Conservation (phyloP, 2,888 invertebrate species). For the Morinoia aosen region DNA sequence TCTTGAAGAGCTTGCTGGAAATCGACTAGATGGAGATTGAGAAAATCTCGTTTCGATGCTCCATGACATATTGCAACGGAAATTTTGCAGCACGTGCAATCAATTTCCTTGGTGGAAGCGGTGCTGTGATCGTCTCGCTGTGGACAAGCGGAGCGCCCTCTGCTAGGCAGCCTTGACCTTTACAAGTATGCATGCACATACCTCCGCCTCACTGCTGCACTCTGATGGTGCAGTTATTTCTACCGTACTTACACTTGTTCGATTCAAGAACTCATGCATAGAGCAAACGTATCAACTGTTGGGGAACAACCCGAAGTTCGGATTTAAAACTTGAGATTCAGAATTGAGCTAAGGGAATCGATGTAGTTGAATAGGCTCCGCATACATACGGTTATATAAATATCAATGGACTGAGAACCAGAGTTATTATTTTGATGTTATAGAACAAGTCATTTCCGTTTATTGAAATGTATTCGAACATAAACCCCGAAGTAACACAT, state of each 20-base stretch:
- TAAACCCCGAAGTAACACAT: neutral
- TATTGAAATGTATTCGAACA: neutral
- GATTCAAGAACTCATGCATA: neutral
- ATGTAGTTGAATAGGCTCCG: neutral
- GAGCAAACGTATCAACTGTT: neutral
- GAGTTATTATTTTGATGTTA: neutral
- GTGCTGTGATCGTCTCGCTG: neutral
- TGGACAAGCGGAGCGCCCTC: neutral
- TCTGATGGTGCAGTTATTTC: neutral
- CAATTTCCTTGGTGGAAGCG: constrained; percentile 27
- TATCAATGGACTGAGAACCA: neutral
- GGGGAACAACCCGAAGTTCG: neutral
- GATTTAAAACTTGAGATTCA: neutral
- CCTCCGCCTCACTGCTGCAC: neutral
- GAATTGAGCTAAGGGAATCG: neutral
- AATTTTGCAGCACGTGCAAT: neutral
- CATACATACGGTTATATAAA: neutral
- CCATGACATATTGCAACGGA: neutral
- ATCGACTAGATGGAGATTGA: neutral
- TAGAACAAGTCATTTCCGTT: neutral
- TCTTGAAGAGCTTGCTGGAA: neutral
- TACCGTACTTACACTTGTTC: neutral
- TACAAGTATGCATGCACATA: constrained; percentile 25
- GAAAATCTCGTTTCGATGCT: neutral
- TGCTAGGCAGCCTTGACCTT: constrained; percentile 22